phyloP scores from a whole-genome alignment of 2,797 vertebrate genomes.

The Tangara arthus region DNA sequence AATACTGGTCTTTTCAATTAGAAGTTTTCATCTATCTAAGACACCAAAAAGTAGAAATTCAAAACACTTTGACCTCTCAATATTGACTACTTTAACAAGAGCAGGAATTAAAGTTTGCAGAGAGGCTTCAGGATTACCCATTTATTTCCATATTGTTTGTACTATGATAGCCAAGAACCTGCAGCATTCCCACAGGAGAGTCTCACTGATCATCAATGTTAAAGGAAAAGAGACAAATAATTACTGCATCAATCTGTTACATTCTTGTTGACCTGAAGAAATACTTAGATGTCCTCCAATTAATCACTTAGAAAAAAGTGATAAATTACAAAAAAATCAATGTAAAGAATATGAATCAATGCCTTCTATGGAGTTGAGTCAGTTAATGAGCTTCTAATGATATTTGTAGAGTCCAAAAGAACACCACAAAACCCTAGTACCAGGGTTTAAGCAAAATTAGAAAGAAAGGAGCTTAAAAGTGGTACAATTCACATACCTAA shows the following conservation, averaged over 20 bases:
- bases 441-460: conserved; percentile 1
- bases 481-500: conserved; percentile 83
- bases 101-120: neutral
- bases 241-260: neutral
- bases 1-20: neutral
- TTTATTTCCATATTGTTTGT: neutral
- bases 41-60: neutral
- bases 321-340: neutral
- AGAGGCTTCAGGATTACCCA: neutral
- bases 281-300: neutral
- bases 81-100: neutral
- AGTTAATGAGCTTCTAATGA: conserved; percentile 6
- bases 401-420: neutral
- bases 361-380: neutral
- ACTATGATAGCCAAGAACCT: neutral
- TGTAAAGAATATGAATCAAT: neutral
- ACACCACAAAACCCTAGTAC: neutral
- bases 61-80: neutral
- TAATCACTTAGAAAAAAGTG: neutral
- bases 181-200: neutral
- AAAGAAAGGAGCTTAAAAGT: neutral
- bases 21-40: neutral
- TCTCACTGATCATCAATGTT: neutral
- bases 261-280: neutral
- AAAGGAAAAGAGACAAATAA: neutral